Base-by-base conservation (phyloP, 2,888 invertebrate species). In the Alloplasta piceator region DNA sequence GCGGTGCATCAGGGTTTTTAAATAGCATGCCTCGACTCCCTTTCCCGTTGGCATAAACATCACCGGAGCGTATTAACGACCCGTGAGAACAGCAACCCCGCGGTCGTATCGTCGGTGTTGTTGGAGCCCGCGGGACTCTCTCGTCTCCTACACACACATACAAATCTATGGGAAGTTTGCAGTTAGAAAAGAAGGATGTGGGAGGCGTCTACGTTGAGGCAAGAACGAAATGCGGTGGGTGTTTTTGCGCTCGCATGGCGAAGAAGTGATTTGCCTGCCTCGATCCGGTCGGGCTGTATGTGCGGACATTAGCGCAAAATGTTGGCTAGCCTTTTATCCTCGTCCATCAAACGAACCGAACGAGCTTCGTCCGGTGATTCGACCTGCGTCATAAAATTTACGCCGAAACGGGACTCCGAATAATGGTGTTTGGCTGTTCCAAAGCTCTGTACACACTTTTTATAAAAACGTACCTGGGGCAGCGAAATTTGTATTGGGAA, bases 81-180 rank as follows among this genome's bases (percentile, higher is more conserved):
- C 87, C 88, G 88, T 89, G 89, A 89, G 89, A 90, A 87, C 87
- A 84, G 84, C 72, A 61, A 64, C 73, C 74, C 73, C 41, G 82
- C 79, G 87, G 86, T 88, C 82, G 56, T 68, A 61, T 72, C 61
- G 72, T 52, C 41, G 82, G 84, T 82, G 88, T 87, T 83, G 36
- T 84, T 84, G 88, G 85, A 86, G 84, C 82, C 84, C 80, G 66
- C 26, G 39, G 16, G 26, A 50, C 61, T 38, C 39, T 50, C 39
- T 36, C 52, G 50, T 80, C 84, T 26, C 26, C 26, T 26, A 26
- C 3, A 26, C 26, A 26, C 26, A 26, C 26, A 26, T 26, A 26
- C 12, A 52, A 16, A 16, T 67, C 46, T 26, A 26, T 4, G 14
- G 87, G 85, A 88, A 88, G 78, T 83, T 82, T 81, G 83, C 84